Percentiles rank a stretch among this genome's conserved stretches.
Evolutionary conservation across 1,140 invertebrate species (phyloP).

Genomic region (Schlechtendalia chinensis): DNA sequence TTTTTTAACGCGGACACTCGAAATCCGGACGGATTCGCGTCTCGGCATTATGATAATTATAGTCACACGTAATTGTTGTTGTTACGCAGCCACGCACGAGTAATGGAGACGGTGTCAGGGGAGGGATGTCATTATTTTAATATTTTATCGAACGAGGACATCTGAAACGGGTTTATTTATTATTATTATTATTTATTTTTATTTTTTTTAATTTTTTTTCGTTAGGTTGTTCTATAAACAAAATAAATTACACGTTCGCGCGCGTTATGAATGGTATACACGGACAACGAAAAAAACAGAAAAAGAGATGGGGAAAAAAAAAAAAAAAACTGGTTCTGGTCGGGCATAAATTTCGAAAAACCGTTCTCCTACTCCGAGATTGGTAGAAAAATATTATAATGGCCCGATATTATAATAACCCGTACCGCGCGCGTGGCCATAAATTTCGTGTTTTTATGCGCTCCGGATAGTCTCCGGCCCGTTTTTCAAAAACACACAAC

Average conservation of each 20-base stretch:
- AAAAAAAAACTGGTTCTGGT: conserved; percentile 37
- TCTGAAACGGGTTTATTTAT: conserved; percentile 26
- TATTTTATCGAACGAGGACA: conserved; percentile 48
- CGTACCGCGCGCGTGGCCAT: conserved; percentile 24
- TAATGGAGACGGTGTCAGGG: background rate
- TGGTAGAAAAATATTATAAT: conserved; percentile 47
- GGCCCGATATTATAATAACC: conserved; percentile 46
- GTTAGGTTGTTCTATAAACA: conserved; percentile 46
- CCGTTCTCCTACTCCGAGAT: conserved; percentile 46
- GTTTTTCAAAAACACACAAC: conserved; percentile 33
- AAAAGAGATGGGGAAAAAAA: background rate
- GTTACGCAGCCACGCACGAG: background rate
- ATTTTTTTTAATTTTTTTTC: conserved; percentile 9
- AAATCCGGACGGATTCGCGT: too few relatives aligned
- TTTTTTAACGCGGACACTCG: too few relatives aligned
- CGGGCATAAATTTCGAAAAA: conserved; percentile 42
- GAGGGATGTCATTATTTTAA: conserved; percentile 44
- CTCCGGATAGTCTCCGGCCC: conserved; percentile 27
- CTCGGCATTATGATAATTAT: too few relatives aligned
- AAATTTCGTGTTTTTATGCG: conserved; percentile 47
- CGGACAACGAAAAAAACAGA: background rate
- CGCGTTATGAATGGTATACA: conserved; percentile 49
- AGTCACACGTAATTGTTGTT: conserved; percentile 20
- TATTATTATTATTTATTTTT: background rate
- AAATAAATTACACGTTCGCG: conserved; percentile 50